Base-by-base conservation (phyloP, 1,140 invertebrate genomes). In the Lepidotrigona ventralis region DNA sequence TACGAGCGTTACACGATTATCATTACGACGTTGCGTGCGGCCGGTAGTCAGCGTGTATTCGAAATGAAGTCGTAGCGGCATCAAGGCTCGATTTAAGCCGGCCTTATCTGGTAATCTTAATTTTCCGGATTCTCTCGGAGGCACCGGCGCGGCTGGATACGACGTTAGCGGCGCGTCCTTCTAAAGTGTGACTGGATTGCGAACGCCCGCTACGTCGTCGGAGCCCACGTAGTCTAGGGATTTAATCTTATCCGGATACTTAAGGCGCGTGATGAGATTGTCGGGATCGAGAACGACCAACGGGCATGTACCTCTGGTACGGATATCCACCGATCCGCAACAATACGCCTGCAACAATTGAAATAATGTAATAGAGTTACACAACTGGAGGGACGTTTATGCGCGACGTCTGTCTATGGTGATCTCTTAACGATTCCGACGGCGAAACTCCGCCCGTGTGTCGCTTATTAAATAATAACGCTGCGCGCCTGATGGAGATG, bases 51-150 rank as follows among this genome's bases (percentile, higher is more conserved):
- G 12, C 23, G 46, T 23, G 79, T 85, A 88, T 85, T 90, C 86
- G 83, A 86, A 91, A 92, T 92, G 90, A 91, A 92, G 89, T 83
- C 85, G 87, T 89, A 85, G 51, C 58, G 64, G 60, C 81, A 74
- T 83, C 80, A 85, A 60, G 70, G 83, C 78, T 66, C 68, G 66
- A 83, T 85, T 80, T 83, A 58, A 53, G 81, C 76, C 60, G 29
- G 73, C 66, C 89, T 90, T 91, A 92, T 92, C 91, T 88, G 81
- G 76, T 87, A 86, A 91, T 92, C 90, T 92, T 91, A 90, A 91
- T 91, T 91, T 91, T 91, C 90, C 86, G 83, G 86, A 88, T 90
- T 88, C 88, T 86, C 84, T 85, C 66, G 85, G 81, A 78, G 88
- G 73, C 79, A 71, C 69, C 15, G 33, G 51, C 74, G 12, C 72